These are phyloP conservation scores for Macroglossus sobrinus DNA, from an alignment of 2,113 vertebrate genomes.

Conservation along the genomic window DNA sequence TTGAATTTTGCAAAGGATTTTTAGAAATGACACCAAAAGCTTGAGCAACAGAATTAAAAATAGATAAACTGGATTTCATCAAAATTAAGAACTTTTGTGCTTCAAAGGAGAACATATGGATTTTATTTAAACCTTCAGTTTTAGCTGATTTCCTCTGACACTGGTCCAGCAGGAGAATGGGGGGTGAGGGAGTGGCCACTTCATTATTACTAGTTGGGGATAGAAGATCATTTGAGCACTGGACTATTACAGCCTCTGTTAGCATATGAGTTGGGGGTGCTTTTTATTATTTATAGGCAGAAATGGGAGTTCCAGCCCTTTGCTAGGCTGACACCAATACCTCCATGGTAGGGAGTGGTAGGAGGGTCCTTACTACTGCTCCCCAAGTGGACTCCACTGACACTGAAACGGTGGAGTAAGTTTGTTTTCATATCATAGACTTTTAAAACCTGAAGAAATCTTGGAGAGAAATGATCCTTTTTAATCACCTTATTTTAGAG, in stretches of 20 bases:
- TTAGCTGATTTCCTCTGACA: neutral
- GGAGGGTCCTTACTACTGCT: neutral
- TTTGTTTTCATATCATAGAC: neutral
- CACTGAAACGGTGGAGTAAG: neutral
- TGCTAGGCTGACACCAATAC: neutral
- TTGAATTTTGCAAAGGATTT: conserved; percentile 9
- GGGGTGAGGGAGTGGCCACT: neutral
- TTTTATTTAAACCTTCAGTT: neutral
- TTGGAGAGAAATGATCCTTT: neutral
- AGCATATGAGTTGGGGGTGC: neutral
- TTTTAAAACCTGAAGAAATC: neutral
- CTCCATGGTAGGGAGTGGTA: neutral
- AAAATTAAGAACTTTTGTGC: conserved; percentile 3
- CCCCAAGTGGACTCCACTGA: neutral
- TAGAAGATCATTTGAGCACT: neutral
- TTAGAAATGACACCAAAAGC: neutral
- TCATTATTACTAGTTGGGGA: neutral
- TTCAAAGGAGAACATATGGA: neutral
- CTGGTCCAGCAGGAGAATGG: neutral
- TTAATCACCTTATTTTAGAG: neutral
- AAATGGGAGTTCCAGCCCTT: neutral
- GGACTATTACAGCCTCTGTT: neutral
- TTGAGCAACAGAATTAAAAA: neutral
- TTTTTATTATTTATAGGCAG: neutral
- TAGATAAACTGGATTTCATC: neutral